Conservation (phyloP, 2,888 invertebrate species). For the Acleris cristana region DNA sequence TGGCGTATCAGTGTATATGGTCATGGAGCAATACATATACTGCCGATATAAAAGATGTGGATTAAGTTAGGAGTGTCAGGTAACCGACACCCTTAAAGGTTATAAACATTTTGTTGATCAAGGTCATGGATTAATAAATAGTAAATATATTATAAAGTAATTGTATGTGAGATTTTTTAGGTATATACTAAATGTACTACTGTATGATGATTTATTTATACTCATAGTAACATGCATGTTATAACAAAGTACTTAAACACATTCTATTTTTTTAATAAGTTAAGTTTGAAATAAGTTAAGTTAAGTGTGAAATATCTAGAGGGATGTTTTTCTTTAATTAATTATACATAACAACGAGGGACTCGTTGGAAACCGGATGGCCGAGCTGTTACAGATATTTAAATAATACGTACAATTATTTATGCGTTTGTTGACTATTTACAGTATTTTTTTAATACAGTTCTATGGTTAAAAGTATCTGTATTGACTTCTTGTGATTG, state of each 20-base stretch:
- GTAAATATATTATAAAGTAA: background rate
- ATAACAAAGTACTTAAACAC: no score
- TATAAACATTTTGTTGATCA: background rate
- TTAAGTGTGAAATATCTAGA: background rate
- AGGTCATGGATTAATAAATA: background rate
- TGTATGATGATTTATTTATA: no score
- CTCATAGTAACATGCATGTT: no score
- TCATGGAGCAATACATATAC: background rate
- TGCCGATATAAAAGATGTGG: background rate
- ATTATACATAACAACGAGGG: background rate
- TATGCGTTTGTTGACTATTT: background rate
- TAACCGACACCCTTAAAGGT: background rate
- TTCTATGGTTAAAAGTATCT: no score
- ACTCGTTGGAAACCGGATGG: background rate
- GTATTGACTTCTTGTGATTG: no score
- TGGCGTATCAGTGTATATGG: background rate
- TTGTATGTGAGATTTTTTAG: no score
- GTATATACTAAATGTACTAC: no score
- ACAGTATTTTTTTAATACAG: no score
- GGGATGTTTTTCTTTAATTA: background rate
- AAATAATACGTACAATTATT: background rate
- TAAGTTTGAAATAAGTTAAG: background rate
- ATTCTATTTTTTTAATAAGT: background rate
- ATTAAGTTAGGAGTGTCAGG: background rate
- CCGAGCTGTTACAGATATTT: slow-evolving; percentile 2